Evolutionary conservation across 2,797 vertebrate species (phyloP).

Genomic region (Telmatherina bonti): DNA sequence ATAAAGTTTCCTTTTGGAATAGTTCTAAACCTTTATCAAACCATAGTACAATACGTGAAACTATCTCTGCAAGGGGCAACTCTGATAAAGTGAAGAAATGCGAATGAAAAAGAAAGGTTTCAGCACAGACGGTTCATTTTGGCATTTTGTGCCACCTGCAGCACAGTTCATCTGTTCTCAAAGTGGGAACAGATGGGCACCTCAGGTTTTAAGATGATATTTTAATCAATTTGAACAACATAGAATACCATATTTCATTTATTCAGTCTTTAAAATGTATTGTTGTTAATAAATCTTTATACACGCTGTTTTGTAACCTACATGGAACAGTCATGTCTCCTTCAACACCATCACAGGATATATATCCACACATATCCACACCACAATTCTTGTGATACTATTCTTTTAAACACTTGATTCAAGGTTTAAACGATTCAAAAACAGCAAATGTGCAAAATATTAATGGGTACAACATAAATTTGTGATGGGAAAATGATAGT

Average conservation of each 20-base stretch:
- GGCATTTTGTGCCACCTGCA: too few relatives aligned
- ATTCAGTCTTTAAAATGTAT: conserved; percentile 1
- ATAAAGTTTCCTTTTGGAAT: too few relatives aligned
- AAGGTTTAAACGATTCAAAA: background rate
- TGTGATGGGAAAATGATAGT: conserved; percentile 20
- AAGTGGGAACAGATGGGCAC: too few relatives aligned
- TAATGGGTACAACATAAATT: conserved; percentile 13
- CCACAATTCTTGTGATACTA: too few relatives aligned
- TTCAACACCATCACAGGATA: background rate
- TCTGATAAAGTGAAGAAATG: too few relatives aligned
- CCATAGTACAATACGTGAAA: too few relatives aligned
- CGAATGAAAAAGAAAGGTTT: too few relatives aligned
- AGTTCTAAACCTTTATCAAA: too few relatives aligned
- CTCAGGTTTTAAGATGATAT: background rate
- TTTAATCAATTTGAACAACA: background rate
- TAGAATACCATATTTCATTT: background rate
- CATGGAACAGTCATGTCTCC: conserved; percentile 27
- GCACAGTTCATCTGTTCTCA: too few relatives aligned
- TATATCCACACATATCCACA: too few relatives aligned
- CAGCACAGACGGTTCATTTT: too few relatives aligned
- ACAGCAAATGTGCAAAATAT: background rate
- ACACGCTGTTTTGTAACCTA: background rate
- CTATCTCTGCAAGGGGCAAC: too few relatives aligned
- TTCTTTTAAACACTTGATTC: background rate
- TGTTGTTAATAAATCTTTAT: background rate